Percentiles rank a stretch among this genome's conserved stretches.
phyloP scores from a whole-genome alignment of 2,797 vertebrate species.

The Prunella strophiata region DNA sequence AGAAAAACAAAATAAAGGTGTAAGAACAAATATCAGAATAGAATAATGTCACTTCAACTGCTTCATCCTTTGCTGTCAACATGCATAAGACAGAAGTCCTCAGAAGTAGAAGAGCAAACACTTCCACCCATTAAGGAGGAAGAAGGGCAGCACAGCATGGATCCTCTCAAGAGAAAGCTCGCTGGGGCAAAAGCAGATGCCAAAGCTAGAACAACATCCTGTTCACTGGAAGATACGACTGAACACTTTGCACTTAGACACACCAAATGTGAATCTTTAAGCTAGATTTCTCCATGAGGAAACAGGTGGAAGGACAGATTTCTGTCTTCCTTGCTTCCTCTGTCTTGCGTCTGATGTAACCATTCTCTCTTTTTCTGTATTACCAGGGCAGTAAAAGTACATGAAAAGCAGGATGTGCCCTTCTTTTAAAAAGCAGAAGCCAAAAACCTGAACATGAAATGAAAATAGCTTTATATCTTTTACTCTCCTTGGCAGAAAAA shows the following conservation, averaged over 20 bases:
- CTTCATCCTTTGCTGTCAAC: not conserved
- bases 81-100: not conserved
- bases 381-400: slow-evolving; percentile 26
- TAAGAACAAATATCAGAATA: not conserved
- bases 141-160: not conserved
- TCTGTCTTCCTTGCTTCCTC: slow-evolving; percentile 39
- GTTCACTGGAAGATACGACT: not conserved
- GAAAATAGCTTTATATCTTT: not conserved
- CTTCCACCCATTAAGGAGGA: not conserved
- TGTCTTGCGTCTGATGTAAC: not conserved
- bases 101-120: not conserved
- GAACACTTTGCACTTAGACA: slow-evolving; percentile 19
- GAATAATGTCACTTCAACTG: not conserved
- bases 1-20: not conserved
- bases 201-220: slow-evolving; percentile 26
- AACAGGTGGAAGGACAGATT: slow-evolving; percentile 56
- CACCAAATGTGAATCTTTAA: not conserved
- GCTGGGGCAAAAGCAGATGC: slow-evolving; percentile 7
- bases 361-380: not conserved
- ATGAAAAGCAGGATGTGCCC: not conserved
- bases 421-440: not conserved
- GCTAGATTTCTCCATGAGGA: not conserved
- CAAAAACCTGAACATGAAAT: slow-evolving; percentile 26
- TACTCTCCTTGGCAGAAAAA: slow-evolving; percentile 22
- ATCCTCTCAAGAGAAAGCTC: not conserved